These are phyloP conservation scores for Hylaeus volcanicus DNA, from an alignment of 1,140 invertebrate species.

Conservation along the genomic window DNA sequence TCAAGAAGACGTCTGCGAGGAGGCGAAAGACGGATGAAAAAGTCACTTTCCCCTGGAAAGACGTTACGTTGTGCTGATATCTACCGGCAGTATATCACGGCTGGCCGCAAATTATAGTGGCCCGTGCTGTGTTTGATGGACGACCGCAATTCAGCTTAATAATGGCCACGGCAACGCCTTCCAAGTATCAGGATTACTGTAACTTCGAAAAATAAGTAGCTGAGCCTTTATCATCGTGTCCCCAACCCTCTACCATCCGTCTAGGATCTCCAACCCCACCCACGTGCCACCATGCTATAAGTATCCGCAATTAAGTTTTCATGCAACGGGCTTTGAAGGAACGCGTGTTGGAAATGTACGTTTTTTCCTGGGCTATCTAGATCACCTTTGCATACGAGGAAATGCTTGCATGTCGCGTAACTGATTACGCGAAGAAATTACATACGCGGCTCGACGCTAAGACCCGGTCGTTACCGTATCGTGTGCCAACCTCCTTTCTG, in stretches of 20 bases:
- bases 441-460: background rate
- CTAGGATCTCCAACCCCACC: background rate
- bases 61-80: constrained; percentile 52
- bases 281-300: background rate
- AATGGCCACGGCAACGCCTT: constrained; percentile 58
- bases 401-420: constrained; percentile 19
- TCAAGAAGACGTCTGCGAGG: too few species aligned
- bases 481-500: background rate
- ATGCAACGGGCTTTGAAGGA: background rate
- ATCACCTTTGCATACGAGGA: constrained; percentile 3
- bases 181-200: constrained; percentile 54
- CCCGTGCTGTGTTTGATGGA: constrained; percentile 59
- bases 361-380: background rate
- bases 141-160: constrained; percentile 59
- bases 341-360: background rate
- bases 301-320: constrained; percentile 10
- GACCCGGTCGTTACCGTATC: background rate
- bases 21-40: background rate
- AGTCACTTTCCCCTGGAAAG: constrained; percentile 37
- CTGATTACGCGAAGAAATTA: constrained; percentile 12
- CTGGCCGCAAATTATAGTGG: constrained; percentile 57
- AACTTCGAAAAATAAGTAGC: constrained; percentile 57
- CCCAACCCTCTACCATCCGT: background rate
- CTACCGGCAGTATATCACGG: constrained; percentile 49
- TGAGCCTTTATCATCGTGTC: constrained; percentile 31